A percentile compares a stretch with the other conserved stretches of the same genome.
These are phyloP conservation scores for Leptopilina myrica DNA, from an alignment of 2,888 invertebrate genomes.

Conservation along the genomic window DNA sequence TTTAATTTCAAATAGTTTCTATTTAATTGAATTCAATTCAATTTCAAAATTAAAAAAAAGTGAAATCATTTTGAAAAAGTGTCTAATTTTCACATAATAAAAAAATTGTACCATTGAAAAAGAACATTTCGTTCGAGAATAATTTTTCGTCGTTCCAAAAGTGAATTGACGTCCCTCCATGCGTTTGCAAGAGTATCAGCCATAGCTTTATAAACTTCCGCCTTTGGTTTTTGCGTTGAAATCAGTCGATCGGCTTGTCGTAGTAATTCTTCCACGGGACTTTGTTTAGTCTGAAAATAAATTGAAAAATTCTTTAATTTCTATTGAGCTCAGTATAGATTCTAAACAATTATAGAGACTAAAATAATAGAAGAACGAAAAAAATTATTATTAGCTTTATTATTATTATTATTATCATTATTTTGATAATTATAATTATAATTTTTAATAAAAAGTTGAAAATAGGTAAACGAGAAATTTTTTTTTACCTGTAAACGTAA, in stretches of 20 bases:
- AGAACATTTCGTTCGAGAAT: conserved; percentile 87
- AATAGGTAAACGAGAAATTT: not conserved
- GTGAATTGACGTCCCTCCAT: conserved; percentile 90
- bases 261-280: conserved; percentile 91
- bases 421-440: too few species aligned
- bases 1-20: too few species aligned
- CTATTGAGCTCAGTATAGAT: too few species aligned
- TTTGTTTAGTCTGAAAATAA: conserved; percentile 86
- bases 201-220: conserved; percentile 92
- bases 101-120: conserved; percentile 81
- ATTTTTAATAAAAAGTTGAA: not conserved
- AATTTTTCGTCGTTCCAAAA: conserved; percentile 86
- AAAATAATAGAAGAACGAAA: too few species aligned
- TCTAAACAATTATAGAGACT: too few species aligned
- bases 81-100: not conserved
- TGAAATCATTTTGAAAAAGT: too few species aligned
- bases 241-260: conserved; percentile 91
- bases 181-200: conserved; percentile 86
- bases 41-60: too few species aligned
- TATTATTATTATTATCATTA: too few species aligned
- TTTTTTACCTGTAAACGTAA: conserved; percentile 85
- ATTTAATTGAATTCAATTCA: too few species aligned
- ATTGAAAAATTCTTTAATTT: not conserved
- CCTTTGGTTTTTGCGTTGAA: conserved; percentile 85
- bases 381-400: too few species aligned